Percentiles rank a stretch among this genome's conserved stretches.
phyloP scores from a whole-genome alignment of 2,113 vertebrate species.

The Cnemophilus loriae region DNA sequence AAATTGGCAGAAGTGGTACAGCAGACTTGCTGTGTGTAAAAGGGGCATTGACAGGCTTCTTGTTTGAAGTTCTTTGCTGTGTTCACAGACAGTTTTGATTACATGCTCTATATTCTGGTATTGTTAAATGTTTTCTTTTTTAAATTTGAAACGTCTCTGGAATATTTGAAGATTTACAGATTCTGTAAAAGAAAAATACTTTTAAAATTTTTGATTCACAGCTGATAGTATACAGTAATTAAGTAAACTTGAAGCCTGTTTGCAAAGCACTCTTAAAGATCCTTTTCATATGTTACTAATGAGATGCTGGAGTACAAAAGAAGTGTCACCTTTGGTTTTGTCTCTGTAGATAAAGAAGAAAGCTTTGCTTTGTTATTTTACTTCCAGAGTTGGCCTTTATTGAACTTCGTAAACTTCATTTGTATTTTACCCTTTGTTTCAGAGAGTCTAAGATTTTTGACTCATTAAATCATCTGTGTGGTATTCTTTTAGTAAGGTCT shows the following conservation, averaged over 20 bases:
- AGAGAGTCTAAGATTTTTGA: background rate
- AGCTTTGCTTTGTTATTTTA: background rate
- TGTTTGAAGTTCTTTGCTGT: background rate
- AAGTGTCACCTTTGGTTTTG: background rate
- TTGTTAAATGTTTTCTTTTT: background rate
- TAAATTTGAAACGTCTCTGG: background rate
- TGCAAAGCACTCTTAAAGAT: background rate
- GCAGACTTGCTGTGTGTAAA: background rate
- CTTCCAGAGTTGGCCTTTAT: background rate
- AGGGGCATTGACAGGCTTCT: background rate
- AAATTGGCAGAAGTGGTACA: background rate
- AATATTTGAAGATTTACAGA: background rate
- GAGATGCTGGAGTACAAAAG: background rate
- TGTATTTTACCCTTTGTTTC: background rate
- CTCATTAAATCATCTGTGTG: background rate
- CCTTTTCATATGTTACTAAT: background rate
- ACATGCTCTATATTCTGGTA: background rate
- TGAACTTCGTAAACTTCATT: background rate
- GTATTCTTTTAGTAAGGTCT: background rate
- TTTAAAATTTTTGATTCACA: background rate
- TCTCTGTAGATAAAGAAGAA: background rate
- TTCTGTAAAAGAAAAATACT: background rate
- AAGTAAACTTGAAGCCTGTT: background rate
- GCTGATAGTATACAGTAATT: background rate
- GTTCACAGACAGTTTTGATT: background rate